Evolutionary conservation across 2,113 vertebrate species (phyloP), one percentile per base, ranked within the genome.

Genomic region (Heterocephalus glaber): DNA sequence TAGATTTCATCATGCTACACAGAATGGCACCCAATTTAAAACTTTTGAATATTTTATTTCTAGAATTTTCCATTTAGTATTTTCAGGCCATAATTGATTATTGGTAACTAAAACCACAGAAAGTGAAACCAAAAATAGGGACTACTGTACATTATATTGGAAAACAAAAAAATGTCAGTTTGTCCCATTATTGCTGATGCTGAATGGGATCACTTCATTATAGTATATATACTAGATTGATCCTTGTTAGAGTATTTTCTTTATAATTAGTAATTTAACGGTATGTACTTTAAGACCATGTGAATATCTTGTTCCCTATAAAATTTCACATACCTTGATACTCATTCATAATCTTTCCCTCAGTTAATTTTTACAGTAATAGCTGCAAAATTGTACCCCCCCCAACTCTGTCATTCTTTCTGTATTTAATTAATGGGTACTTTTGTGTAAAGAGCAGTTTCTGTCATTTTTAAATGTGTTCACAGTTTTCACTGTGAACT

Each of bases 151-250:
- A 54, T 96, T 56, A 38, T 70, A 33, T 72, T 17, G 56, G 65
- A 47, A 92, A 96, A 49, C 17, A 86, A 35, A 54, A 83, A 52
- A 90, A 52, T 86, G 20, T 90, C 87, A 74, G 8, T 92, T 44
- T 90, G 24, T 92, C 66, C 68, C 30, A 63, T 41, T 90, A 20
- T 47, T 76, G 60, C 28, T 60, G 38, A 76, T 90, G 86, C 30
- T 70, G 68, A 74, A 79, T 83, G 44, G 65, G 63, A 87, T 86
- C 14, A 81, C 60, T 60, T 86, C 6, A 12, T 79, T 87, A 65
- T n/a, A 56, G 28, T 60, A 14, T 52, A 1, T 63, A 77, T 77
- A 26, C 38, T 24, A 49, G 76, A 60, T 41, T 86, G 47, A 22
- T 88, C 12, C 52, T 91, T 86, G 17, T 82, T 44, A 87, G 47